Conservation (phyloP, 1,140 invertebrate genomes). For the Leguminivora glycinivorella region DNA sequence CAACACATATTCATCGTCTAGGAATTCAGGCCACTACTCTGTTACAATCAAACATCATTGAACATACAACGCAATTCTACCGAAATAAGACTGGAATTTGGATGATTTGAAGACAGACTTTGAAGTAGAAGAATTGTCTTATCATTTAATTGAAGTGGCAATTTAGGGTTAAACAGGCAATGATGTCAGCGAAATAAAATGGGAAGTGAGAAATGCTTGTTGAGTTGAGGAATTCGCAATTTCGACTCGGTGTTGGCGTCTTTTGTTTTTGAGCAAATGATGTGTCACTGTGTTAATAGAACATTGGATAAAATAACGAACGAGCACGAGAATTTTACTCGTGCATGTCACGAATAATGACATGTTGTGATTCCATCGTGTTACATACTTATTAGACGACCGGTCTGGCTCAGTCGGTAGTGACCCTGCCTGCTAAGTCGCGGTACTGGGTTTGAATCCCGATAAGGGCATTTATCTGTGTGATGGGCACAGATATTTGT, state of each 20-base stretch:
- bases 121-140: not conserved
- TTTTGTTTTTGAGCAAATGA: conserved; percentile 8
- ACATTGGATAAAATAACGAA: not conserved
- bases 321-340: no score
- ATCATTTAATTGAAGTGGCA: conserved; percentile 9
- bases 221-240: not conserved
- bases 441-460: no score
- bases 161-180: not conserved
- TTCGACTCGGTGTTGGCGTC: not conserved
- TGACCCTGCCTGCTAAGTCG: no score
- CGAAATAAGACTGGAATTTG: not conserved
- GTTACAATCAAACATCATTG: not conserved
- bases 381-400: no score
- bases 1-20: conserved; percentile 10
- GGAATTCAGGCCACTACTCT: not conserved
- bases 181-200: conserved; percentile 6
- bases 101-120: not conserved
- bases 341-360: no score
- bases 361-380: no score
- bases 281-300: not conserved
- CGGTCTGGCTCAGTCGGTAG: no score
- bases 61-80: not conserved
- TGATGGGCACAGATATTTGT: no score
- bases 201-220: not conserved
- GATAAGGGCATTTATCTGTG: no score